phyloP scores from a whole-genome alignment of 2,797 vertebrate genomes.

The Dicrostonyx torquatus region DNA sequence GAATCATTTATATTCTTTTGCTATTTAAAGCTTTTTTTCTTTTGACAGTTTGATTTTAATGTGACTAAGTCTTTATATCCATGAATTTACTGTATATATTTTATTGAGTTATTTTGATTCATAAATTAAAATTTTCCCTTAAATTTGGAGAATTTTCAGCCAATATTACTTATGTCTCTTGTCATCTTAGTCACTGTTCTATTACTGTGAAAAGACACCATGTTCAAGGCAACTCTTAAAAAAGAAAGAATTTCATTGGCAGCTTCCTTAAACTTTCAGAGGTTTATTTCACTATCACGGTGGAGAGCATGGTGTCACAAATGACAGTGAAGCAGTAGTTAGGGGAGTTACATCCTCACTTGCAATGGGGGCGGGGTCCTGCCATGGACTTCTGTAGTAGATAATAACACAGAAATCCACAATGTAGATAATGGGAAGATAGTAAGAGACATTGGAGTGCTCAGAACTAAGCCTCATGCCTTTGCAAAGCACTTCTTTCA shows the following conservation, averaged over 20 bases:
- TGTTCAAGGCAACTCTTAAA: neutral
- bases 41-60: neutral
- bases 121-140: neutral
- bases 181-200: neutral
- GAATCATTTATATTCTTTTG: neutral
- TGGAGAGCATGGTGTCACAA: neutral
- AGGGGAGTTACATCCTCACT: too few species aligned
- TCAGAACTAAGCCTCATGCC: neutral
- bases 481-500: neutral
- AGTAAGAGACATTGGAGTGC: neutral
- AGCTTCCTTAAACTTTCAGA: neutral
- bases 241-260: neutral
- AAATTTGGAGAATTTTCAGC: neutral
- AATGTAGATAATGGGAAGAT: neutral
- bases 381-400: neutral
- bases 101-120: neutral
- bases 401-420: neutral
- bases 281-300: neutral
- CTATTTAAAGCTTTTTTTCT: neutral
- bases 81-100: neutral
- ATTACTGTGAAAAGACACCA: too few species aligned
- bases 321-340: neutral
- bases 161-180: neutral
- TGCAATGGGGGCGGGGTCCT: too few species aligned
- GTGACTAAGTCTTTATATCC: neutral